Conservation (phyloP, 2,113 vertebrate species). For the Amazona guildingii region DNA sequence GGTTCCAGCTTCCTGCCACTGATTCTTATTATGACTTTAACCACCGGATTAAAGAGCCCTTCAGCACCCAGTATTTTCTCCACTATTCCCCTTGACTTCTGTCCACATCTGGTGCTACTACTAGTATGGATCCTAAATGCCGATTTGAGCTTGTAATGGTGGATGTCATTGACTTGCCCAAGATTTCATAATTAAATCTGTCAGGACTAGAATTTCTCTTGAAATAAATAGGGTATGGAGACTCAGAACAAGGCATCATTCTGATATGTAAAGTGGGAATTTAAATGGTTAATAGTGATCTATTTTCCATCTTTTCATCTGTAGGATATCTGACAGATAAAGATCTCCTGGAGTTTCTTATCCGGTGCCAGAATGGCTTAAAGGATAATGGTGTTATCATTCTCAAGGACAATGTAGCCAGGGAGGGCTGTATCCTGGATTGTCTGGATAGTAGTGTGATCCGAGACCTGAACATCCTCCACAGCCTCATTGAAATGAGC, state of each 20-base stretch:
- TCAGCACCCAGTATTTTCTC: constrained; percentile 52
- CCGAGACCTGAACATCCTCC: constrained; percentile 89
- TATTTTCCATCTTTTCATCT: not conserved
- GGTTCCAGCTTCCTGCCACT: constrained; percentile 20
- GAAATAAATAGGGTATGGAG: not conserved
- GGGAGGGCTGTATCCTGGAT: constrained; percentile 89
- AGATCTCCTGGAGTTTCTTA: constrained; percentile 88
- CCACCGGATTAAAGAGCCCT: constrained; percentile 45
- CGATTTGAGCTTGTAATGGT: not conserved
- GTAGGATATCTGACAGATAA: constrained; percentile 92
- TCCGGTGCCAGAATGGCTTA: constrained; percentile 84
- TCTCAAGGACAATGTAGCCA: constrained; percentile 94
- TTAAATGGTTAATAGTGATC: not conserved
- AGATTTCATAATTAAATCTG: not conserved
- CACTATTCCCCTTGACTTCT: not conserved
- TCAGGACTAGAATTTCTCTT: not conserved
- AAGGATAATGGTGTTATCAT: constrained; percentile 88
- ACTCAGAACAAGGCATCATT: not conserved
- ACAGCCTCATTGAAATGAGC: constrained; percentile 82
- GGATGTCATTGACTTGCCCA: not conserved
- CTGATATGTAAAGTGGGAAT: not conserved
- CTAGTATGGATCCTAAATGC: not conserved
- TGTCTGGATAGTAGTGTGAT: constrained; percentile 90
- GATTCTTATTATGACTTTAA: constrained; percentile 59
- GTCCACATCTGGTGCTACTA: constrained; percentile 7